Evolutionary conservation across 2,797 vertebrate genomes (phyloP), one percentile per base, ranked within the genome.

Genomic region (Lithobates pipiens): DNA sequence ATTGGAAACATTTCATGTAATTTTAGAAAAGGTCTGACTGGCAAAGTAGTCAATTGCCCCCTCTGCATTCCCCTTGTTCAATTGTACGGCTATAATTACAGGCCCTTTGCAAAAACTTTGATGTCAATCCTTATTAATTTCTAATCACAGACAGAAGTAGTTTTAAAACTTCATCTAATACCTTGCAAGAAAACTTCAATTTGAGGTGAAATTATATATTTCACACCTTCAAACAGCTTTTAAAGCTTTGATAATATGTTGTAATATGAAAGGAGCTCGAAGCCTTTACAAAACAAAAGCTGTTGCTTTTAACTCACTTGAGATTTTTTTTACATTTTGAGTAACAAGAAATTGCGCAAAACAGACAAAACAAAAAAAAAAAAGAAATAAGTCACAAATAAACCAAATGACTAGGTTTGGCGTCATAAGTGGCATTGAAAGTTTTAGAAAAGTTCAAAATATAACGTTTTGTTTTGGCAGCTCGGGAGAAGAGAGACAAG

Each of bases 101-200:
- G 88, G 90, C 93, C 92, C 90, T 92, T 92, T 92, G 89, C 88
- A 92, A 93, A 65, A 94, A 93, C 88, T 88, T 88, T 91, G 68
- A 61, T 92, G 95, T 93, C 95, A 96, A 90, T 96, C 93, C 92
- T 95, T 94, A 95, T 95, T 95, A 95, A 94, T 93, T 92, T 92
- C 90, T 92, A 93, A 93, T 94, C 90, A 92, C 87, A 92, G 84
- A 67, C 88, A 80, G 88, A 92, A 91, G 82, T 83, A 90, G 86
- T 78, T 93, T 94, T 89, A 90, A 91, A 93, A 93, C 67, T 91
- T 88, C 78, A 86, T 90, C 90, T 90, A 54, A 88, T 89, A 89
- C 85, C 86, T 85, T 89, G 78, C 32, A 78, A 91, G 89, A 90
- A 23, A 82, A 91, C 81, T 88, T 69, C 8, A 16, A 71, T 69